These are phyloP conservation scores for Meloidogyne chitwoodi DNA, from an alignment of 1,140 invertebrate species.

Conservation along the genomic window DNA sequence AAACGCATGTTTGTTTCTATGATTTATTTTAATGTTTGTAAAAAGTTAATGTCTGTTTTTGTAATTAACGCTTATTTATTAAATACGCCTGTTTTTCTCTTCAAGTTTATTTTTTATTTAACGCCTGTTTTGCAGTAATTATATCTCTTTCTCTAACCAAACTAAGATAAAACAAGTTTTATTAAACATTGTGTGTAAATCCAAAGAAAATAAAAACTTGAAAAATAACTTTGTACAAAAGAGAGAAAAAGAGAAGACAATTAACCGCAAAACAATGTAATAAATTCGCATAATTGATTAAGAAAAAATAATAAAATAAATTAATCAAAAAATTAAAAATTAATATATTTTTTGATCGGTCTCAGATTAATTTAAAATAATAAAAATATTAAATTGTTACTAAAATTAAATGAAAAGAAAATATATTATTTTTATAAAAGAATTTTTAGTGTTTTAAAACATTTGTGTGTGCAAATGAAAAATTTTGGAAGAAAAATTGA, in stretches of 20 bases:
- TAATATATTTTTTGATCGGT: too few species aligned
- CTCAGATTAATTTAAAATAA: too few species aligned
- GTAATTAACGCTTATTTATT: not conserved
- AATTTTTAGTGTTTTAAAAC: too few species aligned
- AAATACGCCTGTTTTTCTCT: not conserved
- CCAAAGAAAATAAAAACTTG: not conserved
- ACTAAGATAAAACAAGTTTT: too few species aligned
- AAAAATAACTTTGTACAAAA: not conserved
- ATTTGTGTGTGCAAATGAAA: not conserved
- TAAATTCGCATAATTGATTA: not conserved
- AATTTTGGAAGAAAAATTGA: not conserved
- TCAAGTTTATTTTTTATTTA: not conserved
- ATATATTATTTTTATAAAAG: too few species aligned
- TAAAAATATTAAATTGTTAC: too few species aligned
- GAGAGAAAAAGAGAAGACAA: not conserved
- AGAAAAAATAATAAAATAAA: not conserved
- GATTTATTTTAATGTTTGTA: not conserved
- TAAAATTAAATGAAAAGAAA: too few species aligned
- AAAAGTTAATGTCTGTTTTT: not conserved
- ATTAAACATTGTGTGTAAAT: not conserved
- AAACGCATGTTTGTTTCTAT: not conserved
- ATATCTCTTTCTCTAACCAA: not conserved
- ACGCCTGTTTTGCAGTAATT: not conserved
- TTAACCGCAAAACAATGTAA: not conserved
- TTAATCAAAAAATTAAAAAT: too few species aligned